These are phyloP conservation scores for Rhagologus leucostigma DNA, from an alignment of 2,113 vertebrate genomes.

Conservation along the genomic window DNA sequence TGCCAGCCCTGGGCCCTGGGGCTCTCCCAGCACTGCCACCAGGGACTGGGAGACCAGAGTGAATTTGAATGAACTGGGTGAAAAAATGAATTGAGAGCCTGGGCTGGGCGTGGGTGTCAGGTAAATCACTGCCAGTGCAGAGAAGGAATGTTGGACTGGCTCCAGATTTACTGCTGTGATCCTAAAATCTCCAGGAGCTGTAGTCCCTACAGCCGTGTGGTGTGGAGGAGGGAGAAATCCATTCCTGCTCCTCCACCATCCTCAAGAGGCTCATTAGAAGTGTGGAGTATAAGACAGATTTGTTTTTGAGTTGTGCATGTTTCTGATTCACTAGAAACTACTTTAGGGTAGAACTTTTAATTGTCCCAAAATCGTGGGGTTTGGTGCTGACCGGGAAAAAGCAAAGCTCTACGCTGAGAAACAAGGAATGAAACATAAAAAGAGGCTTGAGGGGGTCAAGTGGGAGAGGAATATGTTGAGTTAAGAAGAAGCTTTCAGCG, in stretches of 20 bases:
- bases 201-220: rapidly evolving
- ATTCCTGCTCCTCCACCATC: background rate
- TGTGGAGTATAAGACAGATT: background rate
- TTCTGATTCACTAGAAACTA: background rate
- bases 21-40: background rate
- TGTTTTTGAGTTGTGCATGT: background rate
- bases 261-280: background rate
- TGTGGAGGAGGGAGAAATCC: background rate
- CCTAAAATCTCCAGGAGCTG: background rate
- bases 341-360: background rate
- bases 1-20: background rate
- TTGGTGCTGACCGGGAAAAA: background rate
- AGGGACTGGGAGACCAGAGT: background rate
- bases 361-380: background rate
- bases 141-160: background rate
- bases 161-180: background rate
- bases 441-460: background rate
- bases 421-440: background rate
- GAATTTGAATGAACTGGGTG: background rate
- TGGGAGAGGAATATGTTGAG: background rate
- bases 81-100: background rate
- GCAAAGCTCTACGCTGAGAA: background rate
- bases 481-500: background rate
- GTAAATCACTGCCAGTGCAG: background rate
- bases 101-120: background rate